phyloP scores from a whole-genome alignment of 2,797 vertebrate genomes.

The Telmatherina bonti region DNA sequence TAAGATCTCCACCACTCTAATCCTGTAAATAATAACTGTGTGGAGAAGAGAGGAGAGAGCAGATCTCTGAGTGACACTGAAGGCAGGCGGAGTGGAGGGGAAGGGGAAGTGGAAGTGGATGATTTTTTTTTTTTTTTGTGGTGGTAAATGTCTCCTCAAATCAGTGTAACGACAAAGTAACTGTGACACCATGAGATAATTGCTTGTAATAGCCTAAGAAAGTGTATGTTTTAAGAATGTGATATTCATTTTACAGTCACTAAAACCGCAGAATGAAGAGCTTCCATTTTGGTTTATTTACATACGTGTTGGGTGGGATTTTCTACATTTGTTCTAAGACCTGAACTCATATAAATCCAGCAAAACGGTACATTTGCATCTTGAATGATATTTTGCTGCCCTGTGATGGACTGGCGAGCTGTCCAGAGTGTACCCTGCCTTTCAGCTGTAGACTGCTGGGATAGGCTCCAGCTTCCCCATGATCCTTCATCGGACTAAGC shows the following conservation, averaged over 20 bases:
- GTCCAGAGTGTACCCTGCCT: too few relatives aligned
- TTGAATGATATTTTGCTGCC: too few relatives aligned
- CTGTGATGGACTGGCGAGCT: too few relatives aligned
- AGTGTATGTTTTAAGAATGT: not conserved
- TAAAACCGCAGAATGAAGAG: not conserved
- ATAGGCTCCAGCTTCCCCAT: too few relatives aligned
- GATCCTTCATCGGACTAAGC: too few relatives aligned
- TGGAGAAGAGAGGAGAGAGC: constrained; percentile 44
- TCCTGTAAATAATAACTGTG: constrained; percentile 93
- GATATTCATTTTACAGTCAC: not conserved
- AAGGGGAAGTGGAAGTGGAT: constrained; percentile 4
- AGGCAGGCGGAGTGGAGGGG: constrained; percentile 32
- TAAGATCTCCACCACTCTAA: constrained; percentile 89
- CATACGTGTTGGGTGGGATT: not conserved
- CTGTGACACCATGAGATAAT: constrained; percentile 1
- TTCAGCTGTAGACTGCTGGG: too few relatives aligned
- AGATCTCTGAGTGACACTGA: constrained; percentile 55
- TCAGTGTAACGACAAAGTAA: not conserved
- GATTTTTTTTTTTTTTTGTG: too few relatives aligned
- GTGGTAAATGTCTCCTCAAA: not conserved
- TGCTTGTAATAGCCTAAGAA: not conserved
- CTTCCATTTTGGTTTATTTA: too few relatives aligned
- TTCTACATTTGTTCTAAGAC: too few relatives aligned
- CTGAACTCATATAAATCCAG: not conserved
- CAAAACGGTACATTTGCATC: not conserved